A percentile compares a stretch with the other conserved stretches of the same genome.
Conservation (phyloP, 2,888 invertebrate genomes). For the Brenthis daphne region DNA sequence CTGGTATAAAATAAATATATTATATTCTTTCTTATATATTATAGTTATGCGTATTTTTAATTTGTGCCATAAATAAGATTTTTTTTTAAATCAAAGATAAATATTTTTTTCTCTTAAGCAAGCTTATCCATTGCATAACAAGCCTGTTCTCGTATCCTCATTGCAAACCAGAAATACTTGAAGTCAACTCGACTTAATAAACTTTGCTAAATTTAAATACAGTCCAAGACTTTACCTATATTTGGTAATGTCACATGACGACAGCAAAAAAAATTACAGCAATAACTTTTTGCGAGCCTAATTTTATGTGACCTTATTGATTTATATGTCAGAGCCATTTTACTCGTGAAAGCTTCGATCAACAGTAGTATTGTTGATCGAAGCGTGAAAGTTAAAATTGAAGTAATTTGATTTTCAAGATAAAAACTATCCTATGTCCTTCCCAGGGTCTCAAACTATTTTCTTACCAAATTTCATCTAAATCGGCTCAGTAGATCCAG, state of each 20-base stretch:
- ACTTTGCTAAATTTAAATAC: conserved; percentile 15
- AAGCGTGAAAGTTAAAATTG: conserved; percentile 16
- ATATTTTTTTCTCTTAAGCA: conserved; percentile 9
- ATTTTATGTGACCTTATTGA: conserved; percentile 36
- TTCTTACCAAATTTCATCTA: too few relatives aligned
- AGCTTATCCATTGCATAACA: conserved; percentile 26
- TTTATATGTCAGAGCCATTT: conserved; percentile 29
- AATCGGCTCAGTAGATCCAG: too few relatives aligned
- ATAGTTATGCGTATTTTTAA: too few relatives aligned
- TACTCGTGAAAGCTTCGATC: conserved; percentile 1
- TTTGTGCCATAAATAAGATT: conserved; percentile 7
- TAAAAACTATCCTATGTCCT: too few relatives aligned
- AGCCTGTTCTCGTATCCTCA: conserved; percentile 32
- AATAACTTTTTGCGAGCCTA: conserved; percentile 25
- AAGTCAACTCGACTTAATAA: conserved; percentile 27
- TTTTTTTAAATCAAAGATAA: conserved; percentile 9
- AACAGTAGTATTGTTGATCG: too few relatives aligned
- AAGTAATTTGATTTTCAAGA: background rate
- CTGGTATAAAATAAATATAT: too few relatives aligned
- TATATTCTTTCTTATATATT: too few relatives aligned
- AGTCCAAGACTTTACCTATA: conserved; percentile 27
- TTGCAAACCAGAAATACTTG: conserved; percentile 37
- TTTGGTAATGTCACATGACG: conserved; percentile 35
- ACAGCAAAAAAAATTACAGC: conserved; percentile 21
- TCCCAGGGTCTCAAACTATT: too few relatives aligned